Conservation (phyloP, 2,888 invertebrate species). For the Amphimallon solstitiale region DNA sequence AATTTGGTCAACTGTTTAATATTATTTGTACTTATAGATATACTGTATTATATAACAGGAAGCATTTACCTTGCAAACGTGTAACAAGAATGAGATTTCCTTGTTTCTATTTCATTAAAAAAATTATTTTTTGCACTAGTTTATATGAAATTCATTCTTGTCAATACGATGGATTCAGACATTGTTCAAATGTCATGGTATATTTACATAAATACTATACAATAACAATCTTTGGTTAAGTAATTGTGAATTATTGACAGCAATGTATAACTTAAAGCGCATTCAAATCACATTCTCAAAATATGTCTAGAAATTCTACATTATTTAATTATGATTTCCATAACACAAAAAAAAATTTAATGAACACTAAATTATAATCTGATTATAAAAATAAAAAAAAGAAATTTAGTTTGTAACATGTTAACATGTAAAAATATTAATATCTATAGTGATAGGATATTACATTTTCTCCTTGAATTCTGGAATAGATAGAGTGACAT, state of each 20-base stretch:
- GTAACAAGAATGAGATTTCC: slow-evolving; percentile 43
- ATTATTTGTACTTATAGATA: slow-evolving; percentile 62
- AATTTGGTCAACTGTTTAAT: slow-evolving; percentile 57
- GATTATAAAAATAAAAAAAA: no score
- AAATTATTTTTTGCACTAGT: background rate
- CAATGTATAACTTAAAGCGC: slow-evolving; percentile 36
- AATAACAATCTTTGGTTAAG: slow-evolving; percentile 62
- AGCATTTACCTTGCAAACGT: slow-evolving; percentile 60
- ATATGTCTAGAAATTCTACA: no score
- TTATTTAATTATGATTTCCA: no score
- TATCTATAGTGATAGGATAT: no score
- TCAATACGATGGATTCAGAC: slow-evolving; percentile 30
- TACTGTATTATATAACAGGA: slow-evolving; percentile 61
- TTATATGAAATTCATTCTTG: slow-evolving; percentile 36
- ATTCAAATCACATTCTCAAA: no score
- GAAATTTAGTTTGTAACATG: no score
- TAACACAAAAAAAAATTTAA: no score
- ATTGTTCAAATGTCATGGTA: slow-evolving; percentile 40
- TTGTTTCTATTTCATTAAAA: slow-evolving; percentile 19
- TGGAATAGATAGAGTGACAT: no score
- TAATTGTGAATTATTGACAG: slow-evolving; percentile 51
- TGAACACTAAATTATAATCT: no score
- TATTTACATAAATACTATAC: slow-evolving; percentile 62
- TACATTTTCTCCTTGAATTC: no score
- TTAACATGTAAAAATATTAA: no score